Evolutionary conservation across 2,113 vertebrate species (phyloP).

Genomic region (Corythornis madagascariensis): DNA sequence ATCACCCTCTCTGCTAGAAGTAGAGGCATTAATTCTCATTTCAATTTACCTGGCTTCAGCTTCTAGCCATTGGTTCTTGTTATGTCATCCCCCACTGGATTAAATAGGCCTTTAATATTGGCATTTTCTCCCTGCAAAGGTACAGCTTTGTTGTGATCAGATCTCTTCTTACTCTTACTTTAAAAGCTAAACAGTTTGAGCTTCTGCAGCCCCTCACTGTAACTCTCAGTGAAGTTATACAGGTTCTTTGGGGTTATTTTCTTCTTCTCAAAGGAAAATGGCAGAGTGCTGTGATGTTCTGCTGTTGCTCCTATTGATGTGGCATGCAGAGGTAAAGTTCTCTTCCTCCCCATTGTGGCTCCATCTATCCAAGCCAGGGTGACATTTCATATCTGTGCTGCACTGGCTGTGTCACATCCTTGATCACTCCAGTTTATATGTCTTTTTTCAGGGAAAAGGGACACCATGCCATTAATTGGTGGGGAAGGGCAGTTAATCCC

Average conservation of each 20-base stretch:
- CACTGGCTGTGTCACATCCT: conserved; percentile 30
- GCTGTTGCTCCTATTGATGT: background rate
- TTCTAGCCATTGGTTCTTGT: conserved; percentile 52
- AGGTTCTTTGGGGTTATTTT: background rate
- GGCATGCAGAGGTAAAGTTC: background rate
- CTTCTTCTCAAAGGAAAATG: background rate
- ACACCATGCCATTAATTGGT: background rate
- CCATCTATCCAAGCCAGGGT: background rate
- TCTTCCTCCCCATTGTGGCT: background rate
- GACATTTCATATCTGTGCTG: background rate
- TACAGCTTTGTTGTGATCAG: conserved; percentile 9
- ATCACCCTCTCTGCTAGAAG: conserved; percentile 48
- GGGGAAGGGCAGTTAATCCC: background rate
- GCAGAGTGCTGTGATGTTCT: background rate
- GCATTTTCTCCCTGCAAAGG: conserved; percentile 1
- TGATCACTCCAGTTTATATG: conserved; percentile 1
- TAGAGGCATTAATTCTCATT: conserved; percentile 65
- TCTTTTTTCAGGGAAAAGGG: conserved; percentile 38
- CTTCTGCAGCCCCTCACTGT: background rate
- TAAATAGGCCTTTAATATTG: conserved; percentile 35
- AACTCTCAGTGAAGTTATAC: background rate
- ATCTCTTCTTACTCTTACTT: background rate
- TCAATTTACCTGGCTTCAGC: conserved; percentile 41
- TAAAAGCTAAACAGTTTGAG: conserved; percentile 4
- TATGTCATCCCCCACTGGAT: conserved; percentile 32